Percentiles rank a stretch among this genome's conserved stretches.
These are phyloP conservation scores for Tribolium castaneum DNA, from an alignment of 1,140 invertebrate species.

Conservation along the genomic window DNA sequence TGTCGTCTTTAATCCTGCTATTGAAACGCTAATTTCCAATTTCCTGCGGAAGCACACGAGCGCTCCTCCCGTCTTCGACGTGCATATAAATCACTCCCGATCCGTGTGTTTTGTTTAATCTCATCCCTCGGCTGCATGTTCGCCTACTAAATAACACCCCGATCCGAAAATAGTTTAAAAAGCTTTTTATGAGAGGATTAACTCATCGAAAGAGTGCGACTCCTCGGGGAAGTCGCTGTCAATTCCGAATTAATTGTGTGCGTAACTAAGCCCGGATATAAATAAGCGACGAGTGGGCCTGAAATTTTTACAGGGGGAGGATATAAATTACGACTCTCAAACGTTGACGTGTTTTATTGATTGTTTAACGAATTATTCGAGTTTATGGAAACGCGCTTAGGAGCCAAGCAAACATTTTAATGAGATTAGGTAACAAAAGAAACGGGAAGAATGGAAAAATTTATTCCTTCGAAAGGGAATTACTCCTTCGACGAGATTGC, in stretches of 20 bases:
- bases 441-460: neutral
- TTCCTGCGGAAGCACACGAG: conserved; percentile 49
- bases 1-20: conserved; percentile 29
- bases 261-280: conserved; percentile 10
- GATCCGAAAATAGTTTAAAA: conserved; percentile 26
- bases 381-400: neutral
- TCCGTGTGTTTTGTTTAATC: conserved; percentile 50
- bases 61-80: conserved; percentile 32
- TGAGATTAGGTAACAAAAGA: conserved; percentile 18
- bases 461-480: neutral
- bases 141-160: conserved; percentile 43
- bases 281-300: neutral
- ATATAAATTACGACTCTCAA: conserved; percentile 17
- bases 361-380: neutral
- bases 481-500: neutral
- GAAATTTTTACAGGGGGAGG: neutral
- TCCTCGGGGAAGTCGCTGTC: neutral
- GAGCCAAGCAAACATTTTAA: conserved; percentile 18
- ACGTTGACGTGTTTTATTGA: neutral
- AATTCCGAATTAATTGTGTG: conserved; percentile 15
- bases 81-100: conserved; percentile 51
- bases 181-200: conserved; percentile 12
- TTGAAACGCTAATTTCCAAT: conserved; percentile 48
- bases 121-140: conserved; percentile 37
- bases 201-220: neutral